Base-by-base conservation (phyloP, 2,888 invertebrate species). In the Eristalis tenax region DNA sequence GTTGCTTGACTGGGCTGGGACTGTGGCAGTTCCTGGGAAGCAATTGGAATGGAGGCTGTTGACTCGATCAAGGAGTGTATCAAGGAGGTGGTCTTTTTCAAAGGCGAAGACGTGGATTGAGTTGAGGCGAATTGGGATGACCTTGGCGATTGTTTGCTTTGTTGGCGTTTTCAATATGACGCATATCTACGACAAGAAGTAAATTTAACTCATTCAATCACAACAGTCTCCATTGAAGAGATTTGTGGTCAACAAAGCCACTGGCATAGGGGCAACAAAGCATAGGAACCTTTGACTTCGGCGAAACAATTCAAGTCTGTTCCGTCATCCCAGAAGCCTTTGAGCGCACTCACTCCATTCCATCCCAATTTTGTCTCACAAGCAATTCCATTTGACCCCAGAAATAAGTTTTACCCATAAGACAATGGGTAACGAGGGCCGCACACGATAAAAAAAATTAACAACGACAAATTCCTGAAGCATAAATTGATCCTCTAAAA, bases 401-500 rank as follows among this genome's bases (percentile, higher is more conserved):
- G 57, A 81, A 81, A 81, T 73, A 32, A 71, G 66, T 76, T 32
- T 38, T 28, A 1, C 32, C 26, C 28, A 50, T 50, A 50, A 50
- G 50, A 50, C 50, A 18, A 50, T 18, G 18, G 50, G n/a, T 6
- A 18, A 50, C 6, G 50, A 18, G 6, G 18, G 18, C 18, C 8
- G n/a, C n/a, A 18, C n/a, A 28, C 6, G 38, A 23, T 59, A 15
- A 50, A 32, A 61, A 28, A 26, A 22, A 13, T 18, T 18, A 50
- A 50, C 50, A 50, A 50, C 18, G 50, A 50, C 50, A 50, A 50
- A 71, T 79, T 77, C 69, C 70, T 76, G n/a, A 69, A 65, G 65
- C 65, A 79, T 65, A 71, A 73, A 69, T 69, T 81, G 73, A 76
- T 84, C 76, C 70, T 65, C 63, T 73, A 66, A 76, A 68, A 75